phyloP scores from a whole-genome alignment of 2,888 invertebrate species.

The Nesidiocoris tenuis region DNA sequence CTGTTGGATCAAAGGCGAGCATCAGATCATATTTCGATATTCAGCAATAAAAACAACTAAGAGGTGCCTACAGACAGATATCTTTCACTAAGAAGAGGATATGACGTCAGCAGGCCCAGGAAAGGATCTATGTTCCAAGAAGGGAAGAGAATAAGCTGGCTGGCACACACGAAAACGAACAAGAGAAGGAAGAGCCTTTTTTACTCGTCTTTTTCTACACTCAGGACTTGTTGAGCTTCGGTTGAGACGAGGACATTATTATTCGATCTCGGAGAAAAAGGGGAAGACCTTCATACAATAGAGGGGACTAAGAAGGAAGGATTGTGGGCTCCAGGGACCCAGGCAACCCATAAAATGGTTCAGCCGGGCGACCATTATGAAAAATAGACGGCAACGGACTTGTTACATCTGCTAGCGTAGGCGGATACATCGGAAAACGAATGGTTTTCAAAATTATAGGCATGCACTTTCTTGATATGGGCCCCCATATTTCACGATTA shows the following conservation, averaged over 20 bases:
- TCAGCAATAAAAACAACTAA: neutral
- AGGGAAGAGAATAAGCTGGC: conserved; percentile 12
- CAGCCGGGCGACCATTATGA: conserved; percentile 14
- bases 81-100: neutral
- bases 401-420: neutral
- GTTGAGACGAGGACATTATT: conserved; percentile 23
- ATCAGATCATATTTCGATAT: neutral
- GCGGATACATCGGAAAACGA: neutral
- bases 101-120: conserved; percentile 7
- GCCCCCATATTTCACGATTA: too few species aligned
- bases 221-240: conserved; percentile 12
- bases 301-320: neutral
- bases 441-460: neutral
- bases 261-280: conserved; percentile 23
- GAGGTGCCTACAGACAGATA: neutral
- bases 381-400: conserved; percentile 13
- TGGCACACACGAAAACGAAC: neutral
- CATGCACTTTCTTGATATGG: too few species aligned
- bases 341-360: conserved; percentile 6
- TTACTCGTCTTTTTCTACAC: neutral
- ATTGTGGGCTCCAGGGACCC: neutral
- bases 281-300: neutral
- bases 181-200: neutral
- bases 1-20: neutral
- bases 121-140: conserved; percentile 8